Conservation (phyloP, 2,797 vertebrate genomes). For the Linurgus olivaceus region DNA sequence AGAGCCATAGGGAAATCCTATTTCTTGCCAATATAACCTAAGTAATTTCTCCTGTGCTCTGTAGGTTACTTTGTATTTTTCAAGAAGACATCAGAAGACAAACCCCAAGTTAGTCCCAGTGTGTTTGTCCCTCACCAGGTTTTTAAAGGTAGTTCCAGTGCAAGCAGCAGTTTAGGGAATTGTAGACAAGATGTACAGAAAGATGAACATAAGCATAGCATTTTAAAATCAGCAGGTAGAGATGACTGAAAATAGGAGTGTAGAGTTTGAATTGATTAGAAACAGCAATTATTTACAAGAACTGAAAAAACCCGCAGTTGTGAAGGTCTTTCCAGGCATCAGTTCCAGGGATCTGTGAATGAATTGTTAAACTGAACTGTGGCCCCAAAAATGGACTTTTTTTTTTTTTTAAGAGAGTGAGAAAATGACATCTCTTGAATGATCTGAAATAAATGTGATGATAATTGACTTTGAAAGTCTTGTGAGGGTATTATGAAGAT, state of each 20-base stretch:
- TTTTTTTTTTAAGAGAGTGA: background rate
- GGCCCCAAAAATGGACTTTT: constrained; percentile 16
- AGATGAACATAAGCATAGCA: background rate
- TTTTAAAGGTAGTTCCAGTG: background rate
- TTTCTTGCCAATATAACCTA: background rate
- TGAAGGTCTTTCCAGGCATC: constrained; percentile 42
- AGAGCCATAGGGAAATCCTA: background rate
- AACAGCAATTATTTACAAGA: constrained; percentile 46
- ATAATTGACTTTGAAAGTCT: constrained; percentile 61
- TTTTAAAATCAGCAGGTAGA: background rate
- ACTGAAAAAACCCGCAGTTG: background rate
- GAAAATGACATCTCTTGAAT: constrained; percentile 45
- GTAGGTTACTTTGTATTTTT: background rate
- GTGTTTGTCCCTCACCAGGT: background rate
- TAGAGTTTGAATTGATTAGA: background rate
- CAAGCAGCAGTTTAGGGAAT: background rate
- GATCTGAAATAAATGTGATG: constrained; percentile 64
- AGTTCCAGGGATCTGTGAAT: constrained; percentile 51
- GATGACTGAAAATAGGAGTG: background rate
- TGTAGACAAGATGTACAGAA: background rate
- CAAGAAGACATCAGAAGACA: background rate
- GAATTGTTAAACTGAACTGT: constrained; percentile 67
- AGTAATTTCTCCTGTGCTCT: background rate
- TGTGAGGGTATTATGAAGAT: constrained; percentile 44
- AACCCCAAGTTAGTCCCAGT: background rate